Base-by-base conservation (phyloP, 2,797 vertebrate genomes). In the Microhierax caerulescens region DNA sequence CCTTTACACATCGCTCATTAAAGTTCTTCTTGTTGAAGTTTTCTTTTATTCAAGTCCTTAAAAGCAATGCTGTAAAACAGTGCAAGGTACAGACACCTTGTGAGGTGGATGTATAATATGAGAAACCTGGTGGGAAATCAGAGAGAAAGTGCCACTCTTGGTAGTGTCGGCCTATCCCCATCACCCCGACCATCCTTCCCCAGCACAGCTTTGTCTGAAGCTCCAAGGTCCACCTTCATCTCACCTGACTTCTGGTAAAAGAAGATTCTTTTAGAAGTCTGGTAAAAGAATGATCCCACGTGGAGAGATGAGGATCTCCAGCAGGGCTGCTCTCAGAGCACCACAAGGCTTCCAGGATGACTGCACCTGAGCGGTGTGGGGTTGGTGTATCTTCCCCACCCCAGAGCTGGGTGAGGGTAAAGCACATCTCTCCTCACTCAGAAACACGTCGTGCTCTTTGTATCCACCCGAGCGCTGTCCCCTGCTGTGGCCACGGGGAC, bases 1-100 rank as follows among this genome's bases (percentile, higher is more conserved):
- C 7, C n/a, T 45, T 22, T 21, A 6, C 0, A 1, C 0, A 1
- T 51, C 56, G 12, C 48, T 78, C 28, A 3, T 23, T 28, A 2
- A 65, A 88, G 30, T 13, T 68, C 34, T 56, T 39, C 57, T 30
- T 12, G 4, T 7, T 61, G 11, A 57, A 34, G 37, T 18, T 72
- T 60, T 57, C 37, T 65, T 63, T 17, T 23, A 6, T 8, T 17
- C 36, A 18, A 60, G 11, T 56, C 23, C 51, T 68, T 60, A 57
- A 79, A 48, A 60, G 36, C 17, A 22, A 7, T 12, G 47, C 54
- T 84, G 32, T 25, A 32, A 54, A 69, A 32, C 13, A 57, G 56
- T 21, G 50, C 54, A 20, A 47, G 37, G 21, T 27, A 41, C 59
- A 86, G 64, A 48, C 16, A 53, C 10, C 25, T 57, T 8, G 21